Percentiles rank a stretch among this genome's conserved stretches.
These are phyloP conservation scores for Operophtera brumata DNA, from an alignment of 2,888 invertebrate genomes.

Conservation along the genomic window DNA sequence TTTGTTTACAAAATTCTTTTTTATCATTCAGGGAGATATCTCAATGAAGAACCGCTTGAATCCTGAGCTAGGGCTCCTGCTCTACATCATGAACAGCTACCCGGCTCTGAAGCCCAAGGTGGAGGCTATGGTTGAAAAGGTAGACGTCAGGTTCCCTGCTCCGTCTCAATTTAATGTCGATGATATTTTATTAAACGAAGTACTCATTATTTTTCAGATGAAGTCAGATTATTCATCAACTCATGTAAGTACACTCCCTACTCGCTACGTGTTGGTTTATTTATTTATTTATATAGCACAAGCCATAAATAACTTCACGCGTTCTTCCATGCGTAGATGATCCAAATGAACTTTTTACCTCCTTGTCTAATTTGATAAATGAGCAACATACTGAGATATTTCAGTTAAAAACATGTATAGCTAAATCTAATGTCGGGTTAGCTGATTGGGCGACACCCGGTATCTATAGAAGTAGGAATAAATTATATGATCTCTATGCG, in stretches of 20 bases:
- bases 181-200: background rate
- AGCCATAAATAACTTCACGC: too few species aligned
- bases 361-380: too few species aligned
- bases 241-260: slow-evolving; percentile 3
- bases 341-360: too few species aligned
- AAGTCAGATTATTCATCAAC: slow-evolving; percentile 29
- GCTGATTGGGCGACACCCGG: too few species aligned
- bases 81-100: slow-evolving; percentile 73
- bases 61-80: slow-evolving; percentile 66
- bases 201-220: slow-evolving; percentile 43
- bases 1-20: background rate
- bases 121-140: slow-evolving; percentile 59
- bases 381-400: too few species aligned
- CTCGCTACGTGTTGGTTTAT: too few species aligned
- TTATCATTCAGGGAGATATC: slow-evolving; percentile 55
- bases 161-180: background rate
- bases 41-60: slow-evolving; percentile 66
- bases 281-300: too few species aligned
- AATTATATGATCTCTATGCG: too few species aligned
- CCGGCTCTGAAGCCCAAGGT: slow-evolving; percentile 54
- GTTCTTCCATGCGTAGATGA: too few species aligned
- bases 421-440: too few species aligned
- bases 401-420: too few species aligned
- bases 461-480: too few species aligned
- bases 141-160: slow-evolving; percentile 24